A percentile compares a stretch with the other conserved stretches of the same genome.
Evolutionary conservation across 1,140 invertebrate species (phyloP).

Genomic region (Campoletis sonorensis): DNA sequence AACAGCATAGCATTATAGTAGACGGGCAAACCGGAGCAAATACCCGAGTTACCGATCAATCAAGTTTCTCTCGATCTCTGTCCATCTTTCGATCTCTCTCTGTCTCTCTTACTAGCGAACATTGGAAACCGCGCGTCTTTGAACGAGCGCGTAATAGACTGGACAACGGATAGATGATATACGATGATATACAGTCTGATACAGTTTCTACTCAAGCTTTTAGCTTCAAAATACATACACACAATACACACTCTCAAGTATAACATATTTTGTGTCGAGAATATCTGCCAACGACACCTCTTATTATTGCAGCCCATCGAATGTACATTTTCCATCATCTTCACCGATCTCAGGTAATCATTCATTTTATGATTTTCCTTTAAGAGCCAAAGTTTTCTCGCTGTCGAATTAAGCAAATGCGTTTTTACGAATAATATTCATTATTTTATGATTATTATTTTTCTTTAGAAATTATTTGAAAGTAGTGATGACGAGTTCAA

Average conservation of each 20-base stretch:
- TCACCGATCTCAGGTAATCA: not conserved
- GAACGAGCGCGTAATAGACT: conserved; percentile 56
- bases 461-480: too few relatives aligned
- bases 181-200: conserved; percentile 38
- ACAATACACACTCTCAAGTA: not conserved
- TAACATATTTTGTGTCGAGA: not conserved
- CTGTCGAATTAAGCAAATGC: too few relatives aligned
- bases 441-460: too few relatives aligned
- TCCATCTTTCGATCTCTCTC: conserved; percentile 18
- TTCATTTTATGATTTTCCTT: not conserved
- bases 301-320: not conserved
- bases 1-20: conserved; percentile 15
- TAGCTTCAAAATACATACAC: not conserved
- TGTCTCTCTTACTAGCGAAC: not conserved
- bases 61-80: conserved; percentile 56
- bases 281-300: not conserved
- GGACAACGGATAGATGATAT: conserved; percentile 47
- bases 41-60: conserved; percentile 64
- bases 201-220: conserved; percentile 31
- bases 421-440: too few relatives aligned
- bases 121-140: conserved; percentile 57
- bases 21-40: conserved; percentile 62
- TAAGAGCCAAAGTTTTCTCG: not conserved
- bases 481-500: too few relatives aligned
- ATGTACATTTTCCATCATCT: not conserved